Evolutionary conservation across 2,797 vertebrate species (phyloP), one percentile per base, ranked within the genome.

Genomic region (Scolopax rusticola): DNA sequence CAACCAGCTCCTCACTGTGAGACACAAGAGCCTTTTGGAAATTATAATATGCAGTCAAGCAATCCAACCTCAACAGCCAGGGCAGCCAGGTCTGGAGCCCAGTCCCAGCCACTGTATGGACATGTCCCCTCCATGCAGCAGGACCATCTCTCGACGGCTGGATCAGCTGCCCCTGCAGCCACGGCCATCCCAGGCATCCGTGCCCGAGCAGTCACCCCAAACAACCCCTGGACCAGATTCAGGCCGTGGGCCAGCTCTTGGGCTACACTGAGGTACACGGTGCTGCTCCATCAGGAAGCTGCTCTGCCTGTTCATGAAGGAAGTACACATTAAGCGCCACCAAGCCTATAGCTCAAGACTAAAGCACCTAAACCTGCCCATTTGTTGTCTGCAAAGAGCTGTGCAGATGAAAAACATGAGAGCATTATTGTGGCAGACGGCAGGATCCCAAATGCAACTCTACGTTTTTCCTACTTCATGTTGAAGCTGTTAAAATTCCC

Each of bases 401-500:
- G 68, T 84, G 53, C 68, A 83, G 77, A 69, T 48, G 24, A 89
- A 92, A 96, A 95, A 41, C 36, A 43, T 6, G n/a, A 91, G 41
- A 12, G 69, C 64, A 68, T 76, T 89, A 51, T 92, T 87, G 82
- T 77, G 78, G 88, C 90, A 90, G 81, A 60, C 60, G 83, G 45
- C 23, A 45, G 77, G 32, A 89, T 92, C 57, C 48, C 56, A 90
- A 90, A 48, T n/a, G 68, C 53, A 90, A 69, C 50, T 87, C 48
- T 51, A 21, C 71, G 92, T 95, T 95, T 94, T 92, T 75, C 84
- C 71, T 89, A 30, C 74, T 95, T 96, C 91, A 77, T 94, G 86
- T 28, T 95, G 94, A 95, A 97, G 78, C 83, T 97, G 96, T 97
- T 97, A 97, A 91, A 95, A 95, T 97, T 97, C 97, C 95, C 91